A percentile compares a stretch with the other conserved stretches of the same genome.
Evolutionary conservation across 1,140 invertebrate species (phyloP).

Genomic region (Drosophila takahashii): DNA sequence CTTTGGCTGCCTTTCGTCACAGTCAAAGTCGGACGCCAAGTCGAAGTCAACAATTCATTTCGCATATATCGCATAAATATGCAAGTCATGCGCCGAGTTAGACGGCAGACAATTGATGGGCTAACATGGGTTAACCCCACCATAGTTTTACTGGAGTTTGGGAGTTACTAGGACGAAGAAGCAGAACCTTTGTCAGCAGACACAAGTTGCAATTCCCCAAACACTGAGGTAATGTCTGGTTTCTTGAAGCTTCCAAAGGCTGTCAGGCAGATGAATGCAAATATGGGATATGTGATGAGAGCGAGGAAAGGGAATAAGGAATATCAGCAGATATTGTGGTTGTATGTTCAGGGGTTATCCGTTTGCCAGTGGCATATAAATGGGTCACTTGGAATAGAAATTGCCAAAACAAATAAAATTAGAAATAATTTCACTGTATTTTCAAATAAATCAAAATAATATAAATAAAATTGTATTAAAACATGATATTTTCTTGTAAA

Average conservation of each 20-base stretch:
- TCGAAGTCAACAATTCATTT: constrained; percentile 71
- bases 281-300: neutral
- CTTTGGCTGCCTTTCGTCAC: constrained; percentile 23
- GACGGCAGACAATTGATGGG: constrained; percentile 32
- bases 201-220: constrained; percentile 26
- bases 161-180: neutral
- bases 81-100: constrained; percentile 71
- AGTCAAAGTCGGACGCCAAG: constrained; percentile 20
- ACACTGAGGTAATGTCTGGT: constrained; percentile 9
- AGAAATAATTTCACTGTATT: neutral
- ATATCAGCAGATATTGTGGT: neutral
- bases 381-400: neutral
- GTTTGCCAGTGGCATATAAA: neutral
- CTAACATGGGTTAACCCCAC: no score
- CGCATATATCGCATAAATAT: constrained; percentile 70
- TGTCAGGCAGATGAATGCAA: neutral
- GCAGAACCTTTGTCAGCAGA: neutral
- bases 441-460: no score
- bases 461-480: no score
- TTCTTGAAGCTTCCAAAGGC: constrained; percentile 1
- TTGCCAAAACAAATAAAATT: neutral
- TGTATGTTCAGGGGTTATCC: neutral
- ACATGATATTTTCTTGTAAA: no score
- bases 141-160: neutral
- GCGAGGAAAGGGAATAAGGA: neutral